Percentiles rank a stretch among this genome's conserved stretches.
These are phyloP conservation scores for Lithophane ornitopus DNA, from an alignment of 2,888 invertebrate genomes.

Conservation along the genomic window DNA sequence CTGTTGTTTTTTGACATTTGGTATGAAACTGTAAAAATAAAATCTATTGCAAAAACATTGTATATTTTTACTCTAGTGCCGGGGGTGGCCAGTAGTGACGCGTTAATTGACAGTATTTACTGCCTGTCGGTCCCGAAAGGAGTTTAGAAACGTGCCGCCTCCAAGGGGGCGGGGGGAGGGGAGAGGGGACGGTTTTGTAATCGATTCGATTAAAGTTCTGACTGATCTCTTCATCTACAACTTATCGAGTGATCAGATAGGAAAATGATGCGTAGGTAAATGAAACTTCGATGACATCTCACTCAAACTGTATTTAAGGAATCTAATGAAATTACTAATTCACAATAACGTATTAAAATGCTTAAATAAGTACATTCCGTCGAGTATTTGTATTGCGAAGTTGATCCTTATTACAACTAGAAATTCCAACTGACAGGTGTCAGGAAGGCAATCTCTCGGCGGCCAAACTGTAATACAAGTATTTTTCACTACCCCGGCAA, in stretches of 20 bases:
- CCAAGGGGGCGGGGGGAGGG: no score
- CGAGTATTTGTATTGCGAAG: no score
- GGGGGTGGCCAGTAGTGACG: no score
- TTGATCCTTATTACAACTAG: no score
- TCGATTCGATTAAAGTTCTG: neutral
- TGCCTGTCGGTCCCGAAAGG: no score
- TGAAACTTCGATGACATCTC: conserved; percentile 20
- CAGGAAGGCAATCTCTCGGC: no score
- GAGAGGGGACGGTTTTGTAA: neutral
- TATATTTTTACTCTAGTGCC: no score
- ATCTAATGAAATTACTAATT: conserved; percentile 15
- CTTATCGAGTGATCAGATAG: neutral
- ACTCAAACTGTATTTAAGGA: conserved; percentile 32
- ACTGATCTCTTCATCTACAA: neutral
- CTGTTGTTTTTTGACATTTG: conserved; percentile 74
- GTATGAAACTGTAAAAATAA: conserved; percentile 69
- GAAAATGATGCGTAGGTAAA: neutral
- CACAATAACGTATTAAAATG: neutral
- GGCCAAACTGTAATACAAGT: neutral
- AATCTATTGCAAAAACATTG: neutral
- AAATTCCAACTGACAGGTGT: no score
- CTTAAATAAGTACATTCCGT: no score
- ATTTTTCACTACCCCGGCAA: neutral
- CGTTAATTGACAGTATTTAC: no score
- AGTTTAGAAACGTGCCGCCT: no score